A percentile compares a stretch with the other conserved stretches of the same genome.
These are phyloP conservation scores for Stegostoma tigrinum DNA, from an alignment of 2,113 vertebrate species.

Conservation along the genomic window DNA sequence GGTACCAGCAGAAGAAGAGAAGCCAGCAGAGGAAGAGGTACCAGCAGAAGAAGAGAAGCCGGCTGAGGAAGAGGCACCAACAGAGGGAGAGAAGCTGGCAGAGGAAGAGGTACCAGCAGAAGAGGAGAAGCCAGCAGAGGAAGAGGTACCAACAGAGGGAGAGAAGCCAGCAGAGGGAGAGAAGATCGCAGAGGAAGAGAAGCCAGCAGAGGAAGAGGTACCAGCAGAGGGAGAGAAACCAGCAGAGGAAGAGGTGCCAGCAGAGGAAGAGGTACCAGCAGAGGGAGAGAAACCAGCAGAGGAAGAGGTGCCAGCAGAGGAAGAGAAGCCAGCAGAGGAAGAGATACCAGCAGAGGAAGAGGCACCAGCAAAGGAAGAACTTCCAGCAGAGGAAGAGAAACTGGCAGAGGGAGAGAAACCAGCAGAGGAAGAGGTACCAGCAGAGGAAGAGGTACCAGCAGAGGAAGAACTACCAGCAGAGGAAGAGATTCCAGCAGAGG, in stretches of 20 bases:
- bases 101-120: background rate
- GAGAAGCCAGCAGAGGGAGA: background rate
- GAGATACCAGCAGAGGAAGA: background rate
- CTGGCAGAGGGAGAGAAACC: background rate
- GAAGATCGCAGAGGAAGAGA: background rate
- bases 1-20: background rate
- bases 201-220: background rate
- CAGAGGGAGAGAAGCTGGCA: background rate
- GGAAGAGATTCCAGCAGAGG: background rate
- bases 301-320: background rate
- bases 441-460: background rate
- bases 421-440: background rate
- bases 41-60: background rate
- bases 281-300: background rate
- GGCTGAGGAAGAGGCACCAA: background rate
- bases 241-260: background rate
- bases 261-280: background rate
- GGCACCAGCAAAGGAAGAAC: background rate
- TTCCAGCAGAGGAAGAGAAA: background rate
- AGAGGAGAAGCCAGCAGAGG: background rate
- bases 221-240: background rate
- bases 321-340: background rate
- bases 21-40: background rate
- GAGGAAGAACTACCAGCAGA: background rate
- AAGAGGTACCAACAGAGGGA: background rate